Base-by-base conservation (phyloP, 2,113 vertebrate species). In the Rhabdomys dilectus region DNA sequence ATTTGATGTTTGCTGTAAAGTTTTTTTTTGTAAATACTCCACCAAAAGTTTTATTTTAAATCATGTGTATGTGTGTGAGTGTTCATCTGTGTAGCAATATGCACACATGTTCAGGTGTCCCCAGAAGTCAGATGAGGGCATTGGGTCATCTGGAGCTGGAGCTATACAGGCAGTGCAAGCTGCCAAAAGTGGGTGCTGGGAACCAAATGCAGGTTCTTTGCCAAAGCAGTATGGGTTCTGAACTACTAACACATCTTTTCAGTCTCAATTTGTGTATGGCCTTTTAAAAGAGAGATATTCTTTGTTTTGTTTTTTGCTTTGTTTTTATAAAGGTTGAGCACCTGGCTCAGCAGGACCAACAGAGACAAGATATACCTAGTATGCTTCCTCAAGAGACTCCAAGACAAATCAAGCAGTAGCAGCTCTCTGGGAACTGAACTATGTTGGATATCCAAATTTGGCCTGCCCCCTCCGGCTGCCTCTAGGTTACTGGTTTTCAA, bases 351-450 rank as follows among this genome's bases (percentile, higher is more conserved):
- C 29, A 77, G 84, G 45, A 56, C 21, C 93, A 89, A 91, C 81
- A 82, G 84, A 96, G 56, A 22, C 26, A 72, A 95, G 21, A 17
- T 86, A 81, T 58, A 21, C 36, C 72, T 81, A n/a, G 89, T 78
- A 53, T 92, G 29, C 21, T 97, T 91, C 94, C 39, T 89, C 85
- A 92, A 78, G 88, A n/a, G 87, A 11, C 36, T 68, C 16, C 45
- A 77, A 86, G 51, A 72, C 16, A 82, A 68, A 19, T 70, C 81
- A 85, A 60, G 31, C 36, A 94, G 68, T 89, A 66, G 80, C 16
- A 73, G 3, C 78, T 93, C 31, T 91, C 51, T 88, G 72, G 66
- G 36, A 92, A 91, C 4, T 89, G 7, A 36, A 11, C 16, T 84
- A 77, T 93, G 81, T 90, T 88, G 11, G 15, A 31, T 87, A 86